phyloP scores from a whole-genome alignment of 1,140 invertebrate genomes.

The Trinorchestia longiramus region DNA sequence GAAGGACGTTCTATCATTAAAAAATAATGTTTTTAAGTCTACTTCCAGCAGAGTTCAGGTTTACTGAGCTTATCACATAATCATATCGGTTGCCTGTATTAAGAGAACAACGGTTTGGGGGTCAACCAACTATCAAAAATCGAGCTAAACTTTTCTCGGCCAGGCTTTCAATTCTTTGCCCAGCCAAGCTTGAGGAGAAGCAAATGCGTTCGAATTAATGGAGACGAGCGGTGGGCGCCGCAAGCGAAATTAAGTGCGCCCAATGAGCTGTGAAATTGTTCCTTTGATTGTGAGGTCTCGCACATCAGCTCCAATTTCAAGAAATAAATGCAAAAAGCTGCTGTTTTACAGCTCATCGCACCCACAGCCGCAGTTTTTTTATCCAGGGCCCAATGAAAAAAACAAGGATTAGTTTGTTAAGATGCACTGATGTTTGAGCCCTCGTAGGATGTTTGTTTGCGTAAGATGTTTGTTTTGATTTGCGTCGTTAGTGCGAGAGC shows the following conservation, averaged over 20 bases:
- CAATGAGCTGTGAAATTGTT: slow-evolving; percentile 50
- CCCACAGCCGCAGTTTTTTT: neutral
- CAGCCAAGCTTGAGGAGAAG: neutral
- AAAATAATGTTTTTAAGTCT: neutral
- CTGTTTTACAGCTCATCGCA: neutral
- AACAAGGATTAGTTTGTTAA: neutral
- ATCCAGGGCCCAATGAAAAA: neutral
- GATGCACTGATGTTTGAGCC: neutral
- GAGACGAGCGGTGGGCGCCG: neutral
- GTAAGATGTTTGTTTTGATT: neutral
- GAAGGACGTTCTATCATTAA: too few species aligned
- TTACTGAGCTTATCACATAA: neutral
- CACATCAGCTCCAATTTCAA: slow-evolving; percentile 47
- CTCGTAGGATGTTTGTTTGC: too few species aligned
- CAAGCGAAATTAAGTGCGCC: slow-evolving; percentile 37
- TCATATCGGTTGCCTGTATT: neutral
- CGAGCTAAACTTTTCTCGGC: neutral
- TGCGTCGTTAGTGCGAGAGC: neutral
- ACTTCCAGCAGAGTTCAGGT: neutral
- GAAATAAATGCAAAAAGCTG: slow-evolving; percentile 51
- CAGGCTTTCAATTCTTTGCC: neutral
- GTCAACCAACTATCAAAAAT: slow-evolving; percentile 5
- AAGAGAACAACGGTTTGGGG: neutral
- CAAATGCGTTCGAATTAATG: slow-evolving; percentile 32
- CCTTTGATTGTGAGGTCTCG: neutral